Base-by-base conservation (phyloP, 1,140 invertebrate species). In the Drosophila tani region DNA sequence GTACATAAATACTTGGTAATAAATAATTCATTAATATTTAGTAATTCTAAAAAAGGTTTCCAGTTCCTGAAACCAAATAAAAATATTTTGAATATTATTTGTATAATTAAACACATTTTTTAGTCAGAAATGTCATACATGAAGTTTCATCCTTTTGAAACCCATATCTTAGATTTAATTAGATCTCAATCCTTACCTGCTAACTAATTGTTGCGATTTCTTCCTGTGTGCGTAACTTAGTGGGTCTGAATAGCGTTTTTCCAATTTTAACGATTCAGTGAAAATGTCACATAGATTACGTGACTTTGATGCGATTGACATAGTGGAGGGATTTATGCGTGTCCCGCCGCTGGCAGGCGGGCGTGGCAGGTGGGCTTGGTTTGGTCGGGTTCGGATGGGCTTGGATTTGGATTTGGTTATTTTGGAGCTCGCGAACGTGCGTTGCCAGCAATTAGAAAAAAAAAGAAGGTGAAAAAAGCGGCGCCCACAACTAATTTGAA, bases 251-350 rank as follows among this genome's bases (percentile, higher is more conserved):
- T 88, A 71, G 77, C 82, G 88, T 85, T 82, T 88, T 78, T 56
- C 59, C 85, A 90, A 82, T 90, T 82, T 91, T 57, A 85, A 91
- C 85, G 85, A 77, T 90, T 90, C 85, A 81, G 75, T 91, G 85
- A 90, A 90, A 90, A 90, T 91, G 85, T 90, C 85, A 82, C 85
- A 90, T 88, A 90, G 85, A 90, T 90, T 90, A 90, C 85, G 86
- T 90, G 85, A 90, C 85, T 82, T 85, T 85, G 85, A 90, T 90
- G 82, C 85, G 85, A 90, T 90, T 90, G 85, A 90, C 85, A 91
- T 85, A 91, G 81, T 90, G 77, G 81, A 79, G 86, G 90, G 85
- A 90, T 91, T 90, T 90, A 90, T 90, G 85, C 82, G 82, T 91
- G 85, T 65, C 55, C 67, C 81, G 53, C 14, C 51, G 58, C 69